Evolutionary conservation across 2,888 invertebrate genomes (phyloP), one percentile per base, ranked within the genome.

Genomic region (Dione juno): DNA sequence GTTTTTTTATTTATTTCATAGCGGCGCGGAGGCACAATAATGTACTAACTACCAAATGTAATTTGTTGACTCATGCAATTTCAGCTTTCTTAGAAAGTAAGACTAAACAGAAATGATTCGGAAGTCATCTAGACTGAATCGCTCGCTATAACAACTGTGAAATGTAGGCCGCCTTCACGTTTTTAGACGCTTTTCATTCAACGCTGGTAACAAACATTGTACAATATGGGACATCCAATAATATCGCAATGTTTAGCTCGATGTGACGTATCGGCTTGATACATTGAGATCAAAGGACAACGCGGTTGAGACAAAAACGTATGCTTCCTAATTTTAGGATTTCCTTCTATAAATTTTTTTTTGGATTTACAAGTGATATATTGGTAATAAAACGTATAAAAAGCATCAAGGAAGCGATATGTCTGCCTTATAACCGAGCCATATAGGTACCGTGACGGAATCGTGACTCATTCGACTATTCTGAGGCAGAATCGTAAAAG

Each of bases 201-300:
- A 10, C 45, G 16, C 21, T n/a, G 57, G 57, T 28, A 64, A 37
- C 28, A 66, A 54, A 43, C 52, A 40, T 19, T 28, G 8, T 14
- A 53, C n/a, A 43, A 28, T 53, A 53, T 41, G 58, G 58, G 48
- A 28, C 67, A 43, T 67, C 67, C 59, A 67, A 59, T 67, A 50
- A 67, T 67, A 67, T 35, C 59, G 58, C 59, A 16, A 67, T 52
- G 35, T 52, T 16, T 28, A 40, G 50, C 57, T 21, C 59, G 10
- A 28, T 16, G 43, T 43, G 45, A 7, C 35, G 19, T 10, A 40
- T 40, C 57, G 57, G 57, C 40, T 57, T 40, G 14, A 41, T 48
- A 11, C 16, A 9, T 48, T 8, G 64, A 50, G 52, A 64, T 64
- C 64, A 64, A 64, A 64, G 64, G 21, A 40, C 40, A 52, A 48